A percentile compares a stretch with the other conserved stretches of the same genome.
These are phyloP conservation scores for Sebastes kiyomatsui DNA, from an alignment of 2,797 vertebrate genomes.

Conservation along the genomic window DNA sequence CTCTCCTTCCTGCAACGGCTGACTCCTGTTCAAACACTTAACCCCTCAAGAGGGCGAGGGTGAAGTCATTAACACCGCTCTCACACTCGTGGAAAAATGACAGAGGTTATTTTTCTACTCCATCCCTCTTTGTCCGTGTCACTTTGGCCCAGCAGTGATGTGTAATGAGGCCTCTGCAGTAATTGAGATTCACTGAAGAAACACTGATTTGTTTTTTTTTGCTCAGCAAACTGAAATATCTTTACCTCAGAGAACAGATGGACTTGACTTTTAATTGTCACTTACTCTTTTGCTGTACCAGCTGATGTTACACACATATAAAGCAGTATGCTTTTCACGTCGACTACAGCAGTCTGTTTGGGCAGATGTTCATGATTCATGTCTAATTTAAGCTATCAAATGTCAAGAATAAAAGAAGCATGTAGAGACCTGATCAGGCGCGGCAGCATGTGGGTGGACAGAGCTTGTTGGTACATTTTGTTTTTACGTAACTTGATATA, in stretches of 20 bases:
- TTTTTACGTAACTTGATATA: not conserved
- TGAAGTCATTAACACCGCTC: constrained; percentile 47
- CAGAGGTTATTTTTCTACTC: not conserved
- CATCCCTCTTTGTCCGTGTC: not conserved
- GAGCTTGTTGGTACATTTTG: not conserved
- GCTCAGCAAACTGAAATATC: not conserved
- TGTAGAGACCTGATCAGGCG: constrained; percentile 12
- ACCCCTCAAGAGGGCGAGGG: constrained; percentile 16
- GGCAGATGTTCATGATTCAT: constrained; percentile 20
- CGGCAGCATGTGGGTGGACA: not conserved
- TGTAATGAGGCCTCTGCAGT: constrained; percentile 1
- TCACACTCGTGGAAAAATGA: constrained; percentile 18
- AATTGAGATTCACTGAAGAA: constrained; percentile 31
- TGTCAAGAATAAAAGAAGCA: not conserved
- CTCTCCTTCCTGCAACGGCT: not conserved
- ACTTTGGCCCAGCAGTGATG: constrained; percentile 4
- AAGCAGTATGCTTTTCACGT: not conserved
- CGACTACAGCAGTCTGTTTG: not conserved
- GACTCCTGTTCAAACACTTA: constrained; percentile 51
- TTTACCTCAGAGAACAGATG: not conserved
- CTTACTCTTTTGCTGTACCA: not conserved
- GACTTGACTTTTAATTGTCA: not conserved
- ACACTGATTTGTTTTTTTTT: constrained; percentile 3
- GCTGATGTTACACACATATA: not conserved
- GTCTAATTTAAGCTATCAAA: not conserved